Conservation (phyloP, 2,888 invertebrate species). For the Toxonevra muliebris region DNA sequence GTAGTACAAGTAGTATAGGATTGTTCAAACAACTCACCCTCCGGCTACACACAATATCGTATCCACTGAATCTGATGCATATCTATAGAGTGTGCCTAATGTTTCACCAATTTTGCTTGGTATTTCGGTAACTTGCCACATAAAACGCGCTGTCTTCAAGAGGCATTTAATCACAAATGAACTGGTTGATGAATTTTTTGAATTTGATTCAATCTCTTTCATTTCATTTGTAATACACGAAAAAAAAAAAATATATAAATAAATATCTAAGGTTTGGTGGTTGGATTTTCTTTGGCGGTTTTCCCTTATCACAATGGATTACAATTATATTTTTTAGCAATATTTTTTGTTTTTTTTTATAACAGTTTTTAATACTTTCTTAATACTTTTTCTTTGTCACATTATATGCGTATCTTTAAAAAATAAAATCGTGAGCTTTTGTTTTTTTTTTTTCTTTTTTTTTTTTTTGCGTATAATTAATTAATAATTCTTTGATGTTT, state of each 20-base stretch:
- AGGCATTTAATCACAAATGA: conserved; percentile 62
- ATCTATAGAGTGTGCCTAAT: conserved; percentile 63
- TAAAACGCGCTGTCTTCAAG: conserved; percentile 60
- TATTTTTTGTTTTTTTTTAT: background rate
- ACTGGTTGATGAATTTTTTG: conserved; percentile 32
- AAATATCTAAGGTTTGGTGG: too few relatives aligned
- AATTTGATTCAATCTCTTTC: too few relatives aligned
- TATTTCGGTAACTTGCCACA: conserved; percentile 65
- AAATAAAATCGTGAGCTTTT: too few relatives aligned
- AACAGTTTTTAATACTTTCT: background rate
- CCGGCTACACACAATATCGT: conserved; percentile 65
- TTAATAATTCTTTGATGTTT: too few relatives aligned
- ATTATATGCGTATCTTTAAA: too few relatives aligned
- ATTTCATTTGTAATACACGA: too few relatives aligned
- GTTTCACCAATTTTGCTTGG: conserved; percentile 65
- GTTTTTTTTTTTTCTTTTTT: too few relatives aligned
- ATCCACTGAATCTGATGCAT: conserved; percentile 65
- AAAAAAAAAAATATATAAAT: too few relatives aligned
- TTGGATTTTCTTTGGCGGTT: too few relatives aligned
- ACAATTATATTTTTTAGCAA: too few relatives aligned
- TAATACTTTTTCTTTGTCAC: background rate
- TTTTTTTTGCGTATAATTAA: too few relatives aligned
- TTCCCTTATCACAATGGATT: too few relatives aligned
- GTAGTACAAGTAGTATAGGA: conserved; percentile 1
- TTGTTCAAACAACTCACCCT: conserved; percentile 49